Percentiles rank a stretch among this genome's conserved stretches.
phyloP scores from a whole-genome alignment of 2,888 invertebrate species.

The Macaria notata region DNA sequence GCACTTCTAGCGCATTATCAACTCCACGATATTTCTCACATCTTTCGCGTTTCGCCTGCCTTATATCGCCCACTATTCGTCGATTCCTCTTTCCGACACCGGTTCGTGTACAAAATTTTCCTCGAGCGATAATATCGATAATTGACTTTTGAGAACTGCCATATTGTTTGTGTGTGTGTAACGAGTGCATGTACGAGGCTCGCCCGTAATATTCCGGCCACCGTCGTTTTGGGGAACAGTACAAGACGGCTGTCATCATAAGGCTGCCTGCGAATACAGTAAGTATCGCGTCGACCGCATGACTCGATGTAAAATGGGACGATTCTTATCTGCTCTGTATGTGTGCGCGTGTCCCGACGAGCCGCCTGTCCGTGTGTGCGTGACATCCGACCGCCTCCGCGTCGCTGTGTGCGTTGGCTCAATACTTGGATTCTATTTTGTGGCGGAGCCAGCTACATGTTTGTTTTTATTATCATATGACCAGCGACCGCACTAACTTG shows the following conservation, averaged over 20 bases:
- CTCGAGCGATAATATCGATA: conserved; percentile 22
- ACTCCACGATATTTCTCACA: conserved; percentile 67
- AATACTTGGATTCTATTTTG: conserved; percentile 79
- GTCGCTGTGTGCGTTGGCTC: conserved; percentile 69
- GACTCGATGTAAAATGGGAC: conserved; percentile 80
- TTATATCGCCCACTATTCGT: conserved; percentile 40
- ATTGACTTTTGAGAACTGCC: conserved; percentile 42
- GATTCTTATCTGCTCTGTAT: conserved; percentile 74
- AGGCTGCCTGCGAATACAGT: conserved; percentile 81
- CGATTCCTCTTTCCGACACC: conserved; percentile 47
- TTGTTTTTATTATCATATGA: conserved; percentile 82
- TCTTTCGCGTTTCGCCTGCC: conserved; percentile 59
- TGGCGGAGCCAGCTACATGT: conserved; percentile 73
- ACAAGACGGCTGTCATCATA: conserved; percentile 81
- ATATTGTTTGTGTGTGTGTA: conserved; percentile 49
- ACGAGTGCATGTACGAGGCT: conserved; percentile 66
- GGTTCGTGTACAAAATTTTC: conserved; percentile 44
- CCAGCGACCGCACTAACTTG: conserved; percentile 62
- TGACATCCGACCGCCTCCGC: conserved; percentile 70
- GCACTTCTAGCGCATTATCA: conserved; percentile 77
- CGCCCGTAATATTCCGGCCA: conserved; percentile 58
- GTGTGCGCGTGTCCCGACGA: conserved; percentile 57
- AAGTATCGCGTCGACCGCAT: conserved; percentile 73
- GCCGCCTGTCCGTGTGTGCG: conserved; percentile 54
- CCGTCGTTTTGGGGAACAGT: conserved; percentile 64